Conservation (phyloP, 2,888 invertebrate species). For the Cataglyphis albicans region DNA sequence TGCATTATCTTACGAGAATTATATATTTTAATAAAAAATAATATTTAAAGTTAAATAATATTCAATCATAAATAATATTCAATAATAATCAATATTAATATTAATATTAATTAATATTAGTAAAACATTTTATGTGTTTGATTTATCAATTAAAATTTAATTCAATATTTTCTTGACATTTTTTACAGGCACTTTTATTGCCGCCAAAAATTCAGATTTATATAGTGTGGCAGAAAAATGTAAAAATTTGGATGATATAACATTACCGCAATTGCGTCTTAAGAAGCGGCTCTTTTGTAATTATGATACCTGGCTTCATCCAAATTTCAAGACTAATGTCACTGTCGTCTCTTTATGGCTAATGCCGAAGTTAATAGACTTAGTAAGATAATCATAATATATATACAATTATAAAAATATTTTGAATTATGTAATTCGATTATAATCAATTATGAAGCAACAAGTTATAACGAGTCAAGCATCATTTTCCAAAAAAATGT, state of each 20-base stretch:
- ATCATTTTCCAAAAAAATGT: neutral
- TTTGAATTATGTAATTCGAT: neutral
- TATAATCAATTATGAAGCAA: neutral
- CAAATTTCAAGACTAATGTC: constrained; percentile 86
- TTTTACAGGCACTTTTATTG: neutral
- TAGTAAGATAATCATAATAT: constrained; percentile 77
- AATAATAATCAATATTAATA: neutral
- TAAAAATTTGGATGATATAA: constrained; percentile 69
- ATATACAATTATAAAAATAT: neutral
- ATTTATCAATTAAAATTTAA: constrained; percentile 12
- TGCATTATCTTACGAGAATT: neutral
- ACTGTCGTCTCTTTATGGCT: constrained; percentile 87
- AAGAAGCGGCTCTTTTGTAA: constrained; percentile 88
- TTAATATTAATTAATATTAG: neutral
- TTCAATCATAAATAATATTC: neutral
- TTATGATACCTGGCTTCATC: constrained; percentile 87
- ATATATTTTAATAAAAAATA: neutral
- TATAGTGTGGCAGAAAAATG: constrained; percentile 62
- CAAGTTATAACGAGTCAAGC: neutral
- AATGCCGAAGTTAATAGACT: constrained; percentile 87
- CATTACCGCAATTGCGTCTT: constrained; percentile 81
- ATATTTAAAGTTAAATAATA: neutral
- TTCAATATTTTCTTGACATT: neutral
- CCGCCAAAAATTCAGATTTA: neutral
- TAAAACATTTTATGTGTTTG: neutral